Base-by-base conservation (phyloP, 2,888 invertebrate genomes). In the Chloroclysta siterata region DNA sequence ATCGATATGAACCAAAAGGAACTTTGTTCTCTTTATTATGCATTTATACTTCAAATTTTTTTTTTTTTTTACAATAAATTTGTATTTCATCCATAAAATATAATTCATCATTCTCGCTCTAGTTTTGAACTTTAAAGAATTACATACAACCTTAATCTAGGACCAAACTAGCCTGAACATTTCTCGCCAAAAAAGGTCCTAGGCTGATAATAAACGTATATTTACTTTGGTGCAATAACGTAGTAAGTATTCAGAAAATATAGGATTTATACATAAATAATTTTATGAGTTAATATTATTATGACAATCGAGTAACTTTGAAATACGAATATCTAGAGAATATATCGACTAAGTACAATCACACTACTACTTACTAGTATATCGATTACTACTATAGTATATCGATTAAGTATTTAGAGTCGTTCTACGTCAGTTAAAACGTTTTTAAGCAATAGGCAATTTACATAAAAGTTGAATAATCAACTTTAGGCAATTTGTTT, bases 161-260 rank as follows among this genome's bases (percentile, higher is more conserved):
- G 11, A 39, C 11, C 36, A 33, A 5, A 8, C 7, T 39, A 11
- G 36, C 36, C 11, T 39, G 11, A 39, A 39, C 33, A 11, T 11
- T 11, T 39, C 10, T 8, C 36, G 36, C 10, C 11, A 39, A 39
- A 39, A 39, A 39, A 39, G 6, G 36, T 39, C 11, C 11, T 39
- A 39, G 36, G 11, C 36, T 11, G 36, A 5, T 33, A 22, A 33
- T 33, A 39, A 36, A 39, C 11, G 1, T 39, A 0, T 11, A 39
- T 39, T 39, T 39, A 15, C 33, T 53, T 47, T 29, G 61, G 15
- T 61, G 55, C 52, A 56, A 53, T 56, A 62, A 56, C 44, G 28
- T 46, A 57, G 29, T 53, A 42, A 57, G 29, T 48, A 33, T 57
- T 56, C 61, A 51, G 48, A 62, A 62, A 62, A 62, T 62, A 62